Evolutionary conservation across 2,888 invertebrate species (phyloP).

Genomic region (Carpatolechia fugitivella): DNA sequence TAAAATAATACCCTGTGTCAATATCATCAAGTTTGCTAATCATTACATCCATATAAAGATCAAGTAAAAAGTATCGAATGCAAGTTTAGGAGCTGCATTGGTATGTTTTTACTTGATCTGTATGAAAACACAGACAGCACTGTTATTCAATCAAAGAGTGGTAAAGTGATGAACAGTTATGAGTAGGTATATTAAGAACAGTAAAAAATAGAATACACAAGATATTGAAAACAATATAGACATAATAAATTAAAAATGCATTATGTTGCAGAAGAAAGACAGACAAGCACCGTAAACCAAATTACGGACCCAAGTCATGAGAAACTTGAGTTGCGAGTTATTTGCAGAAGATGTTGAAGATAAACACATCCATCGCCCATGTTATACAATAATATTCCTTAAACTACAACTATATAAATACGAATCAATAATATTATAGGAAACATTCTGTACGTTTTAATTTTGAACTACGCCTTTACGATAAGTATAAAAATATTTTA

Average conservation of each 20-base stretch:
- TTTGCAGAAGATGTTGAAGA: background rate
- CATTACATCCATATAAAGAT: slow-evolving; percentile 30
- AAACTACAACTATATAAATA: slow-evolving; percentile 11
- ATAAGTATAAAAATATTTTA: background rate
- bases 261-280: slow-evolving; percentile 25
- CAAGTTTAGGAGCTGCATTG: too few species aligned
- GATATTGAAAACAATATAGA: slow-evolving; percentile 22
- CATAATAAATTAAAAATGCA: slow-evolving; percentile 2
- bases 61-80: slow-evolving; percentile 17
- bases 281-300: slow-evolving; percentile 35
- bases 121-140: background rate
- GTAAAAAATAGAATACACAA: slow-evolving; percentile 20
- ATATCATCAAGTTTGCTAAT: slow-evolving; percentile 30
- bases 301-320: slow-evolving; percentile 43
- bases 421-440: background rate
- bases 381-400: background rate
- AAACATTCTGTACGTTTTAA: slow-evolving; percentile 2
- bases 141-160: slow-evolving; percentile 8
- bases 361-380: background rate
- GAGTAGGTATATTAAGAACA: slow-evolving; percentile 18
- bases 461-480: slow-evolving; percentile 13
- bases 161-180: slow-evolving; percentile 13
- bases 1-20: slow-evolving; percentile 66
- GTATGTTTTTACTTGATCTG: background rate
- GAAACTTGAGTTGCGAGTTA: slow-evolving; percentile 33